A percentile compares a stretch with the other conserved stretches of the same genome.
phyloP scores from a whole-genome alignment of 2,113 vertebrate genomes.

The Tupaia chinensis region DNA sequence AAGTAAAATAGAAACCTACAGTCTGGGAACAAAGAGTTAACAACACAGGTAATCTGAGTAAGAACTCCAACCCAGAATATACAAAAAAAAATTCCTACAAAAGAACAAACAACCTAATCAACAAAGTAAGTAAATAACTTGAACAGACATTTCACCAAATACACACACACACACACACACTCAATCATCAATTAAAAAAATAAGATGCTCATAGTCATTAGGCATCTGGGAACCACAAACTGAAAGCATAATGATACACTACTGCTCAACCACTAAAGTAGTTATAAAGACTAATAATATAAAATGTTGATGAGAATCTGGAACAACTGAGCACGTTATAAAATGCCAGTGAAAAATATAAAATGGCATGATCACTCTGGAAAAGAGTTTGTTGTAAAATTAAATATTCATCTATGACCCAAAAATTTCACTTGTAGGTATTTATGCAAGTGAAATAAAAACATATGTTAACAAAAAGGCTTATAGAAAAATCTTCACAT shows the following conservation, averaged over 20 bases:
- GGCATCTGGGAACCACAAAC: neutral
- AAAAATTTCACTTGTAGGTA: slow-evolving; percentile 33
- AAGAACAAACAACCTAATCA: neutral
- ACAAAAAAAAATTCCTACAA: neutral
- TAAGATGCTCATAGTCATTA: neutral
- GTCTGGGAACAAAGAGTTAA: neutral
- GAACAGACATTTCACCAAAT: slow-evolving; percentile 1
- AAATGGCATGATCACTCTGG: neutral
- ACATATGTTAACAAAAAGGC: neutral
- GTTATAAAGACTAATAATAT: neutral
- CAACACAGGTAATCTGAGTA: neutral
- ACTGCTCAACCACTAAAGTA: neutral
- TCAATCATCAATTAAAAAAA: neutral
- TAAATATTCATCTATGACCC: slow-evolving; percentile 40
- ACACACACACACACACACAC: neutral
- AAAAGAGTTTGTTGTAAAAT: neutral
- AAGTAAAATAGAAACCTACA: slow-evolving; percentile 7
- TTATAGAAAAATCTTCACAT: slow-evolving; percentile 41
- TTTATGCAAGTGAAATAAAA: slow-evolving; percentile 48
- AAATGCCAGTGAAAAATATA: neutral
- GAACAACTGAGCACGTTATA: neutral
- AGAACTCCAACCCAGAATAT: neutral
- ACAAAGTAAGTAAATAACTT: neutral
- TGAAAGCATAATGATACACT: neutral
- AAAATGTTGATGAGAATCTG: neutral